Percentiles rank a stretch among this genome's conserved stretches.
Conservation (phyloP, 2,888 invertebrate genomes). For the Chelonus formosanus region DNA sequence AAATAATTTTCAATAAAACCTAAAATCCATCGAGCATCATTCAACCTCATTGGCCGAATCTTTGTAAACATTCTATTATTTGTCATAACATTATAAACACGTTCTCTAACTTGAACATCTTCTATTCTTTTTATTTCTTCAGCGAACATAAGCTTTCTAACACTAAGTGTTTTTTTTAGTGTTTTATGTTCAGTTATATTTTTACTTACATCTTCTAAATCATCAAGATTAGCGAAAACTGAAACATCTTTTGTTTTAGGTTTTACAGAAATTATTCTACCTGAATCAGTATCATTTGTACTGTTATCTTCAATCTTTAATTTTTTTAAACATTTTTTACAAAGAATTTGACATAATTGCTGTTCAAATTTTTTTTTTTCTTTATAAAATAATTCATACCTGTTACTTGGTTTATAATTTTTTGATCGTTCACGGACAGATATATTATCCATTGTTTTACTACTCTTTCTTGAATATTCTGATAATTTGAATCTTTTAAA, state of each 20-base stretch:
- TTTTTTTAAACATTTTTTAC: neutral
- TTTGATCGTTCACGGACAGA: conserved; percentile 45
- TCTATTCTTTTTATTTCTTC: conserved; percentile 26
- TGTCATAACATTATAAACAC: conserved; percentile 51
- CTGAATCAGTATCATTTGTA: neutral
- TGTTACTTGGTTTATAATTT: conserved; percentile 55
- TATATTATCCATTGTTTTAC: conserved; percentile 29
- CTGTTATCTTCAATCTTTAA: neutral
- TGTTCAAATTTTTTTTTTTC: neutral
- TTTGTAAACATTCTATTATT: conserved; percentile 49
- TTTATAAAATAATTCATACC: conserved; percentile 45
- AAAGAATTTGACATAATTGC: neutral
- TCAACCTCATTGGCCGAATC: conserved; percentile 51
- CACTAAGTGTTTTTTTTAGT: conserved; percentile 18
- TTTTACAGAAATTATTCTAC: conserved; percentile 4
- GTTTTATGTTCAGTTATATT: conserved; percentile 11
- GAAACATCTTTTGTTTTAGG: conserved; percentile 12
- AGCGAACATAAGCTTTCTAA: conserved; percentile 24
- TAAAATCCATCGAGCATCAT: conserved; percentile 48
- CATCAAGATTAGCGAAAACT: conserved; percentile 13
- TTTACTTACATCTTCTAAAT: neutral
- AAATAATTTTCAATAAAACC: conserved; percentile 54
- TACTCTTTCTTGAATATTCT: conserved; percentile 31
- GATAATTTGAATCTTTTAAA: conserved; percentile 4
- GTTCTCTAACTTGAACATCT: conserved; percentile 36